phyloP scores from a whole-genome alignment of 1,140 invertebrate genomes.

The Ceratoteleas bidentatus region DNA sequence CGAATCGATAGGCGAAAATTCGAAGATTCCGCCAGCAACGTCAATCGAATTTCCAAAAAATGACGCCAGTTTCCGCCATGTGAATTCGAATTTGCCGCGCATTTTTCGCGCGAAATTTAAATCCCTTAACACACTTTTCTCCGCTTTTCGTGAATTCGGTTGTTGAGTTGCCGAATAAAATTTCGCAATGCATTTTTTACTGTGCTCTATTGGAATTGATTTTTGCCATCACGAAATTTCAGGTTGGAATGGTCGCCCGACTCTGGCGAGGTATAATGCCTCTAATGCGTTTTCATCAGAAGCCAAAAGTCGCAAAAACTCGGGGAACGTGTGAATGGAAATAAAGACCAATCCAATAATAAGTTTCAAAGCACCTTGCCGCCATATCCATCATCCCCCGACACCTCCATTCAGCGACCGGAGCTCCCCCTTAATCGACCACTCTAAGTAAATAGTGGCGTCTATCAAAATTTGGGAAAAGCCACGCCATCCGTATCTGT shows the following conservation, averaged over 20 bases:
- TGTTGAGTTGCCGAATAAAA: too few relatives aligned
- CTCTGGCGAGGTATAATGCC: background rate
- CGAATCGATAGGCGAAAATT: background rate
- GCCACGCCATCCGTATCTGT: background rate
- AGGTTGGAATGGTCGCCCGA: too few relatives aligned
- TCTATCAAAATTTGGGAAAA: conserved; percentile 2
- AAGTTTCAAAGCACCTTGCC: conserved; percentile 23
- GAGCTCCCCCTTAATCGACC: conserved; percentile 16
- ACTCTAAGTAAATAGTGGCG: conserved; percentile 16
- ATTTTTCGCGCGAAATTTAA: background rate
- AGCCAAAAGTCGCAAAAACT: conserved; percentile 7
- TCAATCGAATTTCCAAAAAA: too few relatives aligned
- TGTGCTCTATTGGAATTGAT: too few relatives aligned
- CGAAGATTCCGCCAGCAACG: too few relatives aligned
- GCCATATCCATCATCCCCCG: conserved; percentile 25
- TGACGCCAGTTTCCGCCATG: too few relatives aligned
- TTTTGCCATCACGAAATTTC: too few relatives aligned
- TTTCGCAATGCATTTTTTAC: too few relatives aligned
- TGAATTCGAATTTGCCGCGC: background rate
- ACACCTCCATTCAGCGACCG: background rate
- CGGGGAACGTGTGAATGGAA: conserved; percentile 8
- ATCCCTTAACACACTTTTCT: background rate
- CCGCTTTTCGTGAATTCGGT: too few relatives aligned
- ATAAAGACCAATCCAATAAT: conserved; percentile 37
- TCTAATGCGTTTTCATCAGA: background rate